Conservation (phyloP, 2,888 invertebrate genomes). For the Clusia tigrina region DNA sequence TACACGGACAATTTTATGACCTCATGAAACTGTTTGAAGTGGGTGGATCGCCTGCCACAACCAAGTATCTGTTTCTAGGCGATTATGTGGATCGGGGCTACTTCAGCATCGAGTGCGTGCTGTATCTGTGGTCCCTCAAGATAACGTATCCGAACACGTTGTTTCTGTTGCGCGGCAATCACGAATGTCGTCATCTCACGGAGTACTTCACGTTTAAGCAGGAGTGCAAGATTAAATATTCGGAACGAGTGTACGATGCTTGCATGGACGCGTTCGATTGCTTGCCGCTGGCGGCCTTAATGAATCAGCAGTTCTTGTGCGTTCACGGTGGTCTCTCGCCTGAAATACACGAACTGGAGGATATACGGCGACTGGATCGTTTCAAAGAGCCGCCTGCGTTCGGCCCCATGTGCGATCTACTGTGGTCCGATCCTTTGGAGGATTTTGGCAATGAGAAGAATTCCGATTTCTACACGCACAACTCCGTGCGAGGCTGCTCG, state of each 20-base stretch:
- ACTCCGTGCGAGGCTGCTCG: constrained; percentile 99
- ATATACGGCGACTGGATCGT: constrained; percentile 96
- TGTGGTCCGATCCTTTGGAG: constrained; percentile 99
- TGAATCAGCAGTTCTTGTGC: constrained; percentile 99
- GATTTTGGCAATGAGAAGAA: constrained; percentile 98
- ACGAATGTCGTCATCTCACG: constrained; percentile 99
- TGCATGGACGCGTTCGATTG: constrained; percentile 99
- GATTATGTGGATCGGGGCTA: constrained; percentile 99
- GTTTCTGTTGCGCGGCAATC: constrained; percentile 98
- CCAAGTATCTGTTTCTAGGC: constrained; percentile 99
- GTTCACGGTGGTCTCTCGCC: constrained; percentile 99
- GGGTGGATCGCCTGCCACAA: constrained; percentile 89
- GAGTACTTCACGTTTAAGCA: constrained; percentile 99
- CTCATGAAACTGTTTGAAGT: constrained; percentile 99
- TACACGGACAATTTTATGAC: constrained; percentile 99
- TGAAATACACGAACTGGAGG: constrained; percentile 98
- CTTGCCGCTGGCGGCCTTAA: constrained; percentile 97
- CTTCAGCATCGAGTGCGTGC: constrained; percentile 83
- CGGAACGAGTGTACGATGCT: constrained; percentile 98
- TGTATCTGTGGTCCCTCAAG: constrained; percentile 99
- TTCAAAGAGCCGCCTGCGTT: constrained; percentile 99
- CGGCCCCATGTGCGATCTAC: constrained; percentile 99
- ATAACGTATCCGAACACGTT: constrained; percentile 97
- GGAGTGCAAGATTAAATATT: constrained; percentile 99
- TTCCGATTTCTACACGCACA: constrained; percentile 99